Conservation (phyloP, 2,797 vertebrate species). For the Novumbra hubbsi region DNA sequence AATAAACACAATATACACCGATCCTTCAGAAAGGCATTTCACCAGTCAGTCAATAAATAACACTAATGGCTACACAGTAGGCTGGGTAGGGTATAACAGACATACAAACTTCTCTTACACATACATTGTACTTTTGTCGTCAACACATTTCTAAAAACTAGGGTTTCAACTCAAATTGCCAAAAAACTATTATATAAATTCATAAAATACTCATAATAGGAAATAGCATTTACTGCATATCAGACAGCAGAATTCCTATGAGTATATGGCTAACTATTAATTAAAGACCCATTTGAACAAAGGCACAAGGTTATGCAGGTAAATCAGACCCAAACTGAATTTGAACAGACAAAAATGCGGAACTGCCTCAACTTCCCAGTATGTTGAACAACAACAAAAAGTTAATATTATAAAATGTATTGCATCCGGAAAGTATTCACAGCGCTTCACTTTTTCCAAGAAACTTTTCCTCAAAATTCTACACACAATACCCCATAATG, state of each 20-base stretch:
- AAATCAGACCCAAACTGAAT: slow-evolving; percentile 9
- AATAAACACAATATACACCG: slow-evolving; percentile 31
- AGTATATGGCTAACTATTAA: background rate
- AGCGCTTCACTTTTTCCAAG: too few relatives aligned
- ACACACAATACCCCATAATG: too few relatives aligned
- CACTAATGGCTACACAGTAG: background rate
- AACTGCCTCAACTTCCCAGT: background rate
- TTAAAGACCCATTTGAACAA: slow-evolving; percentile 10
- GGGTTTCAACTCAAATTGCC: background rate
- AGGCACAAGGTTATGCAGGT: slow-evolving; percentile 10
- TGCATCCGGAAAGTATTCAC: too few relatives aligned
- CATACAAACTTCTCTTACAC: background rate
- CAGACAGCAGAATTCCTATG: background rate
- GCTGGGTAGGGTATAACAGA: background rate
- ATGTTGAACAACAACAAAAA: background rate
- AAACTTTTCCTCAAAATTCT: too few relatives aligned
- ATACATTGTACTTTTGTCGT: background rate
- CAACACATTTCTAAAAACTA: background rate
- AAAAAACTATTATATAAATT: background rate
- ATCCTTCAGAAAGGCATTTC: slow-evolving; percentile 45
- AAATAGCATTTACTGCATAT: background rate
- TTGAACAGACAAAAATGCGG: background rate
- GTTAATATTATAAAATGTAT: slow-evolving; percentile 4
- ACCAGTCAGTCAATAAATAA: slow-evolving; percentile 27
- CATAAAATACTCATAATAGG: background rate